phyloP scores from a whole-genome alignment of 2,888 invertebrate genomes.

The Pristionchus entomophagus region DNA sequence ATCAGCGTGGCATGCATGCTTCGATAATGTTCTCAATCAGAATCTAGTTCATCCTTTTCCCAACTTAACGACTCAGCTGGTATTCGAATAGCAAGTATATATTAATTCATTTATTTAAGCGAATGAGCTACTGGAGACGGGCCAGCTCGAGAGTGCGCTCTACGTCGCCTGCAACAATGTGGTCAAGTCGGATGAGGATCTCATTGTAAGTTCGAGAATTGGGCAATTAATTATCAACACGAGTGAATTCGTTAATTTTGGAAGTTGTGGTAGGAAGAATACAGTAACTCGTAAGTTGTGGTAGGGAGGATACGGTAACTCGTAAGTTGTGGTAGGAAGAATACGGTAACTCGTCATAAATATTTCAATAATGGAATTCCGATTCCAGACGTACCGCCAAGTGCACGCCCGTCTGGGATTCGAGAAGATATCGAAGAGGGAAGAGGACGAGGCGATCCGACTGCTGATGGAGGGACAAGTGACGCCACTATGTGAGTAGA shows the following conservation, averaged over 20 bases:
- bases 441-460: not conserved
- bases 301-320: too few species aligned
- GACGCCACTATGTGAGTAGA: not conserved
- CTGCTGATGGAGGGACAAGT: not conserved
- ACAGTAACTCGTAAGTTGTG: too few species aligned
- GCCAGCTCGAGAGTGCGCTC: constrained; percentile 4
- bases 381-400: not conserved
- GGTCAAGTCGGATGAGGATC: not conserved
- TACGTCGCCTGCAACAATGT: constrained; percentile 16
- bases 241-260: too few species aligned
- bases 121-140: not conserved
- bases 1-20: too few species aligned
- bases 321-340: too few species aligned
- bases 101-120: not conserved
- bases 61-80: too few species aligned
- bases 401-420: not conserved
- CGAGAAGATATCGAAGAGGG: not conserved
- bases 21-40: too few species aligned
- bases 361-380: not conserved
- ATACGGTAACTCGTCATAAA: too few species aligned
- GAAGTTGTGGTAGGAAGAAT: too few species aligned
- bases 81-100: too few species aligned
- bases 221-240: too few species aligned
- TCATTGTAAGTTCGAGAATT: constrained; percentile 9
- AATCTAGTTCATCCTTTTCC: too few species aligned